phyloP scores from a whole-genome alignment of 2,888 invertebrate species.

The Cremastinae sp. region DNA sequence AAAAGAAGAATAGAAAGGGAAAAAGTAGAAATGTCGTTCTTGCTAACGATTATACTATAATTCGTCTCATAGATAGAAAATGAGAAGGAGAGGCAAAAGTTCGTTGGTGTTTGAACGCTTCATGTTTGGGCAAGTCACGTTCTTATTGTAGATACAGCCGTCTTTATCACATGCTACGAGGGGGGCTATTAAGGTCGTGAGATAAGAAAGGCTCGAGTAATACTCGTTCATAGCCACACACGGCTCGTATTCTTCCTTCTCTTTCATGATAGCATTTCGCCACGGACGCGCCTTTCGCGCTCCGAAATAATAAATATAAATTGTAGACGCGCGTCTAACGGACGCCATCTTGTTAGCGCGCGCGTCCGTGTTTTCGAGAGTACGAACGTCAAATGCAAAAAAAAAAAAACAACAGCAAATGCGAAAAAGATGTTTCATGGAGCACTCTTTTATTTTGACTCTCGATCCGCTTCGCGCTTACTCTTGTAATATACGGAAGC shows the following conservation, averaged over 20 bases:
- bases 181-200: constrained; percentile 70
- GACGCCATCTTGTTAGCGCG: constrained; percentile 6
- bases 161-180: constrained; percentile 55
- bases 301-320: background rate
- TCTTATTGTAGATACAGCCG: constrained; percentile 63
- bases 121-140: constrained; percentile 60
- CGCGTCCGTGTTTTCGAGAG: background rate
- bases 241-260: background rate
- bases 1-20: background rate
- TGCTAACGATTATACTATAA: constrained; percentile 23
- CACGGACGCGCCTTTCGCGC: background rate
- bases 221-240: constrained; percentile 17
- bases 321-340: background rate
- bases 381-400: background rate
- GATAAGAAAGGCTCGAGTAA: constrained; percentile 63
- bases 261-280: background rate
- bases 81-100: background rate
- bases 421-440: background rate
- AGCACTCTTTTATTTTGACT: background rate
- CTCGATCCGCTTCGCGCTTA: background rate
- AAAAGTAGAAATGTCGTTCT: background rate
- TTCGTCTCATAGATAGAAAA: background rate
- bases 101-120: constrained; percentile 22
- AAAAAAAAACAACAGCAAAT: background rate
- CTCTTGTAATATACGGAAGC: constrained; percentile 23